A percentile compares a stretch with the other conserved stretches of the same genome.
phyloP scores from a whole-genome alignment of 1,140 invertebrate genomes.

The Papilio helenus region DNA sequence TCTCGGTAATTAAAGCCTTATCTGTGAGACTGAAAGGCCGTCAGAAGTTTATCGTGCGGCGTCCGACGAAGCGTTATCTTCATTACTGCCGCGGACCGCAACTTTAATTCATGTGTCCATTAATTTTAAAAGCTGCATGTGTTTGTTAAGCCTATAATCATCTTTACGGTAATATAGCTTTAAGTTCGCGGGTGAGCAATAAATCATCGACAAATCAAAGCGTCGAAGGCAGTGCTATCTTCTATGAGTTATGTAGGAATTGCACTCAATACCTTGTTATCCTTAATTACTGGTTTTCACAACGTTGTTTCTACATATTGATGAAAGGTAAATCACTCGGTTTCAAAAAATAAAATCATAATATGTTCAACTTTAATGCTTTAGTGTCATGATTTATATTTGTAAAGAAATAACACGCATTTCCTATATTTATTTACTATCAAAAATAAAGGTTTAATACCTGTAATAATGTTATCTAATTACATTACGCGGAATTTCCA shows the following conservation, averaged over 20 bases:
- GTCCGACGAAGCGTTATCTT: conserved; percentile 73
- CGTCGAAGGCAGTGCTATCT: conserved; percentile 51
- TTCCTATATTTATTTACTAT: no score
- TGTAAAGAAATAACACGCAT: no score
- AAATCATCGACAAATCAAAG: conserved; percentile 72
- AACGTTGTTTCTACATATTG: conserved; percentile 35
- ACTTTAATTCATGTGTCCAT: conserved; percentile 78
- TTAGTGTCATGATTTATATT: no score
- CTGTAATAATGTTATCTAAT: neutral
- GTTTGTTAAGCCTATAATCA: conserved; percentile 76
- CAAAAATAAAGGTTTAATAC: no score
- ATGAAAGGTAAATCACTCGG: conserved; percentile 24
- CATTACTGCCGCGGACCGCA: conserved; percentile 69
- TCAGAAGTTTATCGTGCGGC: conserved; percentile 71
- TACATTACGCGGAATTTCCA: neutral
- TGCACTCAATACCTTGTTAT: conserved; percentile 47
- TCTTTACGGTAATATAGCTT: conserved; percentile 67
- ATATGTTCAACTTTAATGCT: neutral
- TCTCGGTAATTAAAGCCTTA: conserved; percentile 76
- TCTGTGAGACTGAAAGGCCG: conserved; percentile 66
- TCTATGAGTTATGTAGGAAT: conserved; percentile 56
- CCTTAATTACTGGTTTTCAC: conserved; percentile 56
- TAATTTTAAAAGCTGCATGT: conserved; percentile 75
- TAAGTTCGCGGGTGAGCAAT: conserved; percentile 58
- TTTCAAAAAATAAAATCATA: conserved; percentile 7